A percentile compares a stretch with the other conserved stretches of the same genome.
Conservation (phyloP, 2,797 vertebrate genomes). For the Artibeus lituratus region DNA sequence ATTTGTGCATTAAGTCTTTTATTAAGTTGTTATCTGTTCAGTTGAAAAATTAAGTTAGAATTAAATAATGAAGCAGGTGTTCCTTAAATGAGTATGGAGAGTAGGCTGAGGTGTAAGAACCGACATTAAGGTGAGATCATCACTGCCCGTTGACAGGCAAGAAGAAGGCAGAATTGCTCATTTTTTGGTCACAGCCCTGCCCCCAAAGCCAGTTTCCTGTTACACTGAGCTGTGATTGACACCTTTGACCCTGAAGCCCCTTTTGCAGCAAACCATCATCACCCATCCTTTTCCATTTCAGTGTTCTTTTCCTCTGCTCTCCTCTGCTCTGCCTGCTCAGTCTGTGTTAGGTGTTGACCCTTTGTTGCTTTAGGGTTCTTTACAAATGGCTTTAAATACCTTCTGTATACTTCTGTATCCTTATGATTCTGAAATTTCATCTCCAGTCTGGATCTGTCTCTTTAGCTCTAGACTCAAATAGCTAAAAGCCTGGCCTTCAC, state of each 20-base stretch:
- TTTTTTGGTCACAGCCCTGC: conserved; percentile 29
- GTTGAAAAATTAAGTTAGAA: neutral
- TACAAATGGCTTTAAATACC: neutral
- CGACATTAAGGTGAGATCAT: conserved; percentile 6
- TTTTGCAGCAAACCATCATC: neutral
- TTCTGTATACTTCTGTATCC: neutral
- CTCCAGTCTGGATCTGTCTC: neutral
- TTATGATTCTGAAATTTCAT: neutral
- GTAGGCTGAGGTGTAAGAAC: neutral
- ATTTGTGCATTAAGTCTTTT: neutral
- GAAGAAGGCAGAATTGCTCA: conserved; percentile 12
- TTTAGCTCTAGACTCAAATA: neutral
- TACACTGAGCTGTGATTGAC: neutral
- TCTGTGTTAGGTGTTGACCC: neutral
- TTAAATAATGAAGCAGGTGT: conserved; percentile 8
- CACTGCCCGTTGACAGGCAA: neutral
- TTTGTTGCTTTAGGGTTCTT: neutral
- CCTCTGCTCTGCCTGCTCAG: neutral
- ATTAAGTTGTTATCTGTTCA: neutral
- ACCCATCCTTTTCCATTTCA: neutral
- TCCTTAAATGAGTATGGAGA: neutral
- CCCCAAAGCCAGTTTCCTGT: conserved; percentile 11
- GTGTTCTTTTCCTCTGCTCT: neutral
- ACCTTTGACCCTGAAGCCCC: neutral
- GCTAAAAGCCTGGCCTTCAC: neutral